Evolutionary conservation across 2,113 vertebrate species (phyloP).

Genomic region (Circaetus cinerascens): DNA sequence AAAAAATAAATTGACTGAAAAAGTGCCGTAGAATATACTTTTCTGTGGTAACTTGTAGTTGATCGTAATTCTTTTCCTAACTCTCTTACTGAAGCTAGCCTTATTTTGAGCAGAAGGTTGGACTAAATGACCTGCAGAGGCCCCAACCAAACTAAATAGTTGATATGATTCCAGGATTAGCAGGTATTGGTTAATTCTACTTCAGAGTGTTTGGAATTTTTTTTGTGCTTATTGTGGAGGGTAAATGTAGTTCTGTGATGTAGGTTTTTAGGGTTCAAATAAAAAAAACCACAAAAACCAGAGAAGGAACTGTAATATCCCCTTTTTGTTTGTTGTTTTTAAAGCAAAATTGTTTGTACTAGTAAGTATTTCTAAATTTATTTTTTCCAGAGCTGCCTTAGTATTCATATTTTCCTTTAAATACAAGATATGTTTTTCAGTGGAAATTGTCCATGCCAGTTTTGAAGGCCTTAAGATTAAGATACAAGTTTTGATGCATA

Average conservation of each 20-base stretch:
- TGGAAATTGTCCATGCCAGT: neutral
- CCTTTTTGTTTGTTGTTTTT: neutral
- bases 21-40: neutral
- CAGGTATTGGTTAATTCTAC: neutral
- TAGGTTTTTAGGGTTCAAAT: neutral
- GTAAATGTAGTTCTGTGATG: neutral
- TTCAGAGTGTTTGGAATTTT: neutral
- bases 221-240: neutral
- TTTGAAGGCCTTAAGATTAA: neutral
- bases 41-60: neutral
- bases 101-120: neutral
- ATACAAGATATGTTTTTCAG: neutral
- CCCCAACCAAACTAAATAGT: neutral
- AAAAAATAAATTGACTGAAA: neutral
- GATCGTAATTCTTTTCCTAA: neutral
- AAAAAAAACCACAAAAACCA: neutral
- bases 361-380: neutral
- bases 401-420: neutral
- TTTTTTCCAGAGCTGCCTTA: neutral
- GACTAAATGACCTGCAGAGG: neutral
- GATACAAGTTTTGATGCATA: neutral
- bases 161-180: neutral
- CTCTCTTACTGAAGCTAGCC: neutral
- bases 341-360: neutral
- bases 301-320: neutral